Conservation (phyloP, 2,797 vertebrate species). For the Mormyrops attenuatus region DNA sequence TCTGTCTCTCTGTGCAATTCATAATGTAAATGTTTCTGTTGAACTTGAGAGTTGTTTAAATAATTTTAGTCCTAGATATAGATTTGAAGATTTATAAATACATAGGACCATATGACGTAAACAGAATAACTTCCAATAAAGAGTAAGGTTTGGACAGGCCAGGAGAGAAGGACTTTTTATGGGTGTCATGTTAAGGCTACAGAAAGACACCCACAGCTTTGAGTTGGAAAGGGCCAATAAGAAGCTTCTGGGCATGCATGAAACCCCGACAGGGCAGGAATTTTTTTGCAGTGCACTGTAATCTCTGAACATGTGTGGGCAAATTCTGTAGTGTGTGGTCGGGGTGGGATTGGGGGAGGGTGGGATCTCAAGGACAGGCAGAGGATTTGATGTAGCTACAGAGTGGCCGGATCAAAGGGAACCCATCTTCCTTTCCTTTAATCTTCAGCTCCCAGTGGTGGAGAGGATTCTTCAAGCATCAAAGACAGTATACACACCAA, state of each 20-base stretch:
- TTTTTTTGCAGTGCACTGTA: not conserved
- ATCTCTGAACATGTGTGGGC: not conserved
- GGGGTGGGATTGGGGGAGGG: not conserved
- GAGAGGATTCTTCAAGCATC: conserved; percentile 18
- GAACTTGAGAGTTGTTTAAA: not conserved
- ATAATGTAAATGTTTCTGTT: conserved; percentile 6
- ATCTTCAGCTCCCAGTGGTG: conserved; percentile 16
- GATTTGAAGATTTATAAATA: not conserved
- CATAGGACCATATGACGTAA: not conserved
- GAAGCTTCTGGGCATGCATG: conserved; percentile 17
- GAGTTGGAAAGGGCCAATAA: conserved; percentile 7
- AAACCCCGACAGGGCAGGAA: conserved; percentile 7
- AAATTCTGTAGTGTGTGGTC: not conserved
- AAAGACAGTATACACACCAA: conserved; percentile 18
- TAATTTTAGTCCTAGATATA: not conserved
- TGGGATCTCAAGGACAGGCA: not conserved
- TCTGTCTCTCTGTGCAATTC: not conserved
- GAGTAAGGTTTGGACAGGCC: conserved; percentile 4
- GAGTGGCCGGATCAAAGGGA: conserved; percentile 29
- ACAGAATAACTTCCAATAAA: conserved; percentile 25
- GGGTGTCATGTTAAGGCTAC: not conserved
- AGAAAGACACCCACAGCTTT: not conserved
- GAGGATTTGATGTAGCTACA: conserved; percentile 11
- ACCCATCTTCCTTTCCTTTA: conserved; percentile 18
- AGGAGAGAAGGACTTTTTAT: not conserved